Conservation (phyloP, 2,888 invertebrate genomes). For the Platerodrilus igneus region DNA sequence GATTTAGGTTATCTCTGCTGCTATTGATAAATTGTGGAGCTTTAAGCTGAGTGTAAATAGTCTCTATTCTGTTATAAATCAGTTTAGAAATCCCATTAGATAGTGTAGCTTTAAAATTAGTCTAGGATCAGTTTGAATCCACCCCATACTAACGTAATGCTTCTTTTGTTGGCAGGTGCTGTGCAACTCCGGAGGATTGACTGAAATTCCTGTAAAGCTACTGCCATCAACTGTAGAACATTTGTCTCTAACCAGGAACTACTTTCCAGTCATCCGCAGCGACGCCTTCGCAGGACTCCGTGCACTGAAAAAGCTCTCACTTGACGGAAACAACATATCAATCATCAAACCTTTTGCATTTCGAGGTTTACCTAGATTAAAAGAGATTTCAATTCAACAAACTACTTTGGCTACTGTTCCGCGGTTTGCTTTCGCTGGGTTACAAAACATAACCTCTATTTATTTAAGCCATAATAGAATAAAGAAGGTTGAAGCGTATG, state of each 20-base stretch:
- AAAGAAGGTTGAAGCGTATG: constrained; percentile 59
- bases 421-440: constrained; percentile 76
- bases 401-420: constrained; percentile 78
- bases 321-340: constrained; percentile 84
- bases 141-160: constrained; percentile 18
- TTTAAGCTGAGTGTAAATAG: no score
- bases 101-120: no score
- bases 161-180: constrained; percentile 62
- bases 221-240: constrained; percentile 78
- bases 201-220: constrained; percentile 70
- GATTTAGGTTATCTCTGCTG: no score
- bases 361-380: constrained; percentile 71
- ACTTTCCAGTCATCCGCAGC: constrained; percentile 73
- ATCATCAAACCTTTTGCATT: constrained; percentile 82
- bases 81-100: no score
- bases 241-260: constrained; percentile 79
- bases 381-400: constrained; percentile 78
- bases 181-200: constrained; percentile 80
- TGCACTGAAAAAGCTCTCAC: constrained; percentile 73
- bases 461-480: constrained; percentile 57
- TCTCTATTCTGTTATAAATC: no score
- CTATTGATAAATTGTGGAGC: no score
- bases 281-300: constrained; percentile 80
- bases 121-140: no score
- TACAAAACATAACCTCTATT: constrained; percentile 74